phyloP scores from a whole-genome alignment of 2,797 vertebrate species.

The Ataeniobius toweri region DNA sequence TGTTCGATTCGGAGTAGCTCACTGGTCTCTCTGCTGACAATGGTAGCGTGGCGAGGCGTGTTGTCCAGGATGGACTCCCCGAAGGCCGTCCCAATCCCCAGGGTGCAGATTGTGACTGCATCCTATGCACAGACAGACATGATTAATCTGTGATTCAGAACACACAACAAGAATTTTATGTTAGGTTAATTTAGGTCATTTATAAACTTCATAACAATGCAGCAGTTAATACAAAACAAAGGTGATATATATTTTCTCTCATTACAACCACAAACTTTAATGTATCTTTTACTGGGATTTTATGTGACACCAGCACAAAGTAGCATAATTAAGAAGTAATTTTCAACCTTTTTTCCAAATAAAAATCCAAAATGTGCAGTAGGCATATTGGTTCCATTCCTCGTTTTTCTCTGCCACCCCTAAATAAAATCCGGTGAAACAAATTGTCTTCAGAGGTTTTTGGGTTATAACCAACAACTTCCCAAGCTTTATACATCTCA shows the following conservation, averaged over 20 bases:
- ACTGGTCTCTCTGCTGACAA: conserved; percentile 93
- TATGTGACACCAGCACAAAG: neutral
- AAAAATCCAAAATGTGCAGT: neutral
- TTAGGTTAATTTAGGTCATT: neutral
- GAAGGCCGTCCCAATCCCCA: conserved; percentile 96
- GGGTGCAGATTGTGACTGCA: conserved; percentile 95
- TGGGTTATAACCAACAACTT: neutral
- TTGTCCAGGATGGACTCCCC: conserved; percentile 99
- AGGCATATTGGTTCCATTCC: neutral
- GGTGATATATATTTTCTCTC: neutral
- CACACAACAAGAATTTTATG: neutral
- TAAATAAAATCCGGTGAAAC: neutral
- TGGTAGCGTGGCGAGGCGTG: conserved; percentile 96
- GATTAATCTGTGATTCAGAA: neutral
- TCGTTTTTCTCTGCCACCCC: neutral
- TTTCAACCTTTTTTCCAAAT: neutral
- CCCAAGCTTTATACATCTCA: neutral
- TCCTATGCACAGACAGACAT: conserved; percentile 78
- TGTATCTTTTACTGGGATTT: neutral
- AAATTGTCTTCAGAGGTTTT: neutral
- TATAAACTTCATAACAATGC: neutral
- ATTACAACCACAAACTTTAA: neutral
- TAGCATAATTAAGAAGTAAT: neutral
- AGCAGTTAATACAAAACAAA: neutral
- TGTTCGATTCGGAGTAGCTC: conserved; percentile 97